These are phyloP conservation scores for Aptenodytes patagonicus DNA, from an alignment of 2,113 vertebrate genomes.

Conservation along the genomic window DNA sequence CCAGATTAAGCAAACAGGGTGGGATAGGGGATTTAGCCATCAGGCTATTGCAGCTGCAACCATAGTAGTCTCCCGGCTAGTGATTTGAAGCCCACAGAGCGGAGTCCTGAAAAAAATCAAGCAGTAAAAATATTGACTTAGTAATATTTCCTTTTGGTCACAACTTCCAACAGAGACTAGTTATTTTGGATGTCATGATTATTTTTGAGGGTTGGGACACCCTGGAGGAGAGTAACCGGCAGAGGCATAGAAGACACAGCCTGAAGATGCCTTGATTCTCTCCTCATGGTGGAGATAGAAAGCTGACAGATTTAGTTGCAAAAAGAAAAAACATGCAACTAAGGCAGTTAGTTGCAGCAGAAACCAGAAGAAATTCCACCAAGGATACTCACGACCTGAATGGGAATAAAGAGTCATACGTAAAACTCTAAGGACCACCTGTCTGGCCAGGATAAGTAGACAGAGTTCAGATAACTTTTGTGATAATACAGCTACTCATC, in stretches of 20 bases:
- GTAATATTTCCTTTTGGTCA: neutral
- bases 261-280: neutral
- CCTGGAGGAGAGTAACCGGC: neutral
- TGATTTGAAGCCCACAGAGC: neutral
- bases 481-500: neutral
- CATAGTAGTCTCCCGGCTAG: neutral
- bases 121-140: neutral
- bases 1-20: neutral
- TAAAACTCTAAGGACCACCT: neutral
- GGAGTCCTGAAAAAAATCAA: neutral
- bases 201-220: neutral
- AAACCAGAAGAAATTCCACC: neutral
- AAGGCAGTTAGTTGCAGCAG: neutral
- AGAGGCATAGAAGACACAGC: neutral
- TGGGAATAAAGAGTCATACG: neutral
- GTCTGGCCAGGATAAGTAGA: neutral
- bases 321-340: neutral
- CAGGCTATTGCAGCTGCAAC: neutral
- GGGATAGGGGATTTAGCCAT: neutral
- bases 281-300: neutral
- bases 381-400: accelerated
- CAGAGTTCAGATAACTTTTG: neutral
- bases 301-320: neutral
- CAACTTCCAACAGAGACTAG: neutral
- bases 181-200: neutral